phyloP scores from a whole-genome alignment of 2,888 invertebrate genomes.

The Limnephilus auricula region DNA sequence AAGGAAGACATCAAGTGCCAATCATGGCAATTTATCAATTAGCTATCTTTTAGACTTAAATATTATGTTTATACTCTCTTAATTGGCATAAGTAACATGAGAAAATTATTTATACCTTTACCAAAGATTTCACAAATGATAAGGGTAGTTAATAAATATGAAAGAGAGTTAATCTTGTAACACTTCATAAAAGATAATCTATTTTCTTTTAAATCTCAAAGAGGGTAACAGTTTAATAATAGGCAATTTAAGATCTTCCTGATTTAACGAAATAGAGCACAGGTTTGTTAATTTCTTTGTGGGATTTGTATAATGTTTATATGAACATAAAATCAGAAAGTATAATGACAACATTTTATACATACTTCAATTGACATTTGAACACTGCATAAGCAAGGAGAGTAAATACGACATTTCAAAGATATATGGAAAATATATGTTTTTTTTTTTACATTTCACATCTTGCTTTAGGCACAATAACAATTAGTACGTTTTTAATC shows the following conservation, averaged over 20 bases:
- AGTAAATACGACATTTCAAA: conserved; percentile 33
- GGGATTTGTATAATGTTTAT: background rate
- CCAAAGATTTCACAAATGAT: background rate
- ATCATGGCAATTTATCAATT: conserved; percentile 60
- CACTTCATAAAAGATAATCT: background rate
- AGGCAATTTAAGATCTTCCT: background rate
- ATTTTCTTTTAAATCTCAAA: background rate
- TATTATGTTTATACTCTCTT: conserved; percentile 45
- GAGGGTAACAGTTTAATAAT: background rate
- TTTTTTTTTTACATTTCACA: conserved; percentile 51
- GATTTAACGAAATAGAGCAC: background rate
- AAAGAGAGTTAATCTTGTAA: background rate
- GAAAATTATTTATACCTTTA: conserved; percentile 4
- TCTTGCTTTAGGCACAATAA: conserved; percentile 66
- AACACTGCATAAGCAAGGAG: conserved; percentile 56
- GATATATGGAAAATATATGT: conserved; percentile 53
- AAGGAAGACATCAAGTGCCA: conserved; percentile 66
- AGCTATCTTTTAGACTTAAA: conserved; percentile 54
- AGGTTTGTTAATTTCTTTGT: background rate
- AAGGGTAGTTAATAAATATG: background rate
- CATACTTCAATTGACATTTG: conserved; percentile 44
- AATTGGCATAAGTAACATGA: conserved; percentile 62
- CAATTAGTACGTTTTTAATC: conserved; percentile 62
- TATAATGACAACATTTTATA: background rate
- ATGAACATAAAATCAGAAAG: background rate